A percentile compares a stretch with the other conserved stretches of the same genome.
Conservation (phyloP, 1,140 invertebrate species). For the Melitaea cinxia region DNA sequence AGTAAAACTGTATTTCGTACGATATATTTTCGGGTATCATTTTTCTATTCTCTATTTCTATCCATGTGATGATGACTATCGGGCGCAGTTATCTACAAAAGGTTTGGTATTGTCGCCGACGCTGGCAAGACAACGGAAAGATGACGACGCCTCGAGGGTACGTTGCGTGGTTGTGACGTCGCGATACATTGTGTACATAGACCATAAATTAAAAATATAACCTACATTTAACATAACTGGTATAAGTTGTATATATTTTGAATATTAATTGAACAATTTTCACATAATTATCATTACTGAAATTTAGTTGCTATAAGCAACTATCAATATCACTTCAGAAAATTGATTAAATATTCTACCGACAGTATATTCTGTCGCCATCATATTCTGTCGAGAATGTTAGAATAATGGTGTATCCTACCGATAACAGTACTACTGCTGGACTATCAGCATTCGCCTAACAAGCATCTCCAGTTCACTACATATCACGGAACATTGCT, state of each 20-base stretch:
- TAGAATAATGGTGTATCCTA: too few species aligned
- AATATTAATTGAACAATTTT: too few species aligned
- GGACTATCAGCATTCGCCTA: too few species aligned
- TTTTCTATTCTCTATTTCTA: conserved; percentile 38
- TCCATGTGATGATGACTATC: conserved; percentile 50
- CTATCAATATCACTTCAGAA: too few species aligned
- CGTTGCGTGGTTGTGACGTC: conserved; percentile 60
- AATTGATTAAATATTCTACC: too few species aligned
- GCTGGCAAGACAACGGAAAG: conserved; percentile 58
- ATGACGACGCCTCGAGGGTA: conserved; percentile 57
- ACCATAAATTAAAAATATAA: conserved; percentile 19
- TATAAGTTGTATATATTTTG: too few species aligned
- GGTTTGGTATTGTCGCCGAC: conserved; percentile 68
- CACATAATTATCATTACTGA: too few species aligned
- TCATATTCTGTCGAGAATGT: too few species aligned
- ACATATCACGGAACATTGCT: conserved; percentile 33
- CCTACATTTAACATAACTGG: conserved; percentile 17
- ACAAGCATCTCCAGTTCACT: conserved; percentile 16
- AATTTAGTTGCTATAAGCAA: too few species aligned
- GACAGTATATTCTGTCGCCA: conserved; percentile 6
- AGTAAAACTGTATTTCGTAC: background rate
- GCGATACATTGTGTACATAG: conserved; percentile 7
- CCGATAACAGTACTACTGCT: too few species aligned
- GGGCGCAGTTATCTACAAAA: conserved; percentile 66
- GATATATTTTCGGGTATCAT: background rate